phyloP scores from a whole-genome alignment of 2,888 invertebrate species.

The Orchesellides sinensis region DNA sequence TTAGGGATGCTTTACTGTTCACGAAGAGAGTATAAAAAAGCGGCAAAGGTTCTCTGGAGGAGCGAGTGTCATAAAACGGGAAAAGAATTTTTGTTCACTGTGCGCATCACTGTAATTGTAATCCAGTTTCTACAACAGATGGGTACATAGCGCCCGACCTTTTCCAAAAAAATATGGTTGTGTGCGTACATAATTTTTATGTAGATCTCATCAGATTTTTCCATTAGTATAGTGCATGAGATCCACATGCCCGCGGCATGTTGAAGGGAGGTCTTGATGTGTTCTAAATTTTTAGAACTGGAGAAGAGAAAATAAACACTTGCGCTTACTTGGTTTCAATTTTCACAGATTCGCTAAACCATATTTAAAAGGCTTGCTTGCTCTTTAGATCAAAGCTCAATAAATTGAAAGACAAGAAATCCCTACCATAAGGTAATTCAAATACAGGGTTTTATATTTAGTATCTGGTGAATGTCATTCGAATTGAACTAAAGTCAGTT shows the following conservation, averaged over 20 bases:
- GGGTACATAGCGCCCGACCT: conserved; percentile 52
- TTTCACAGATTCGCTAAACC: too few species aligned
- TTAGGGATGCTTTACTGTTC: conserved; percentile 40
- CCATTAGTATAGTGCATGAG: conserved; percentile 35
- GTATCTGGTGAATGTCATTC: too few species aligned
- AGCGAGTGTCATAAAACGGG: conserved; percentile 50
- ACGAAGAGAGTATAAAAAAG: conserved; percentile 9
- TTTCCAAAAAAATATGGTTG: conserved; percentile 55
- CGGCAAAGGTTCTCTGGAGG: background rate
- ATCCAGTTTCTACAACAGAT: conserved; percentile 53
- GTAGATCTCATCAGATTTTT: conserved; percentile 43
- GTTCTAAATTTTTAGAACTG: conserved; percentile 1
- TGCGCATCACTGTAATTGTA: background rate
- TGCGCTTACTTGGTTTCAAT: too few species aligned
- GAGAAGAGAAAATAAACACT: too few species aligned
- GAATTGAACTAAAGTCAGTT: too few species aligned
- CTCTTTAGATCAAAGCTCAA: too few species aligned
- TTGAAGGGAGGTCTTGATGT: conserved; percentile 51
- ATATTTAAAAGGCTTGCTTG: too few species aligned
- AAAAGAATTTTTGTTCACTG: conserved; percentile 33
- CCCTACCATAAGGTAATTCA: too few species aligned
- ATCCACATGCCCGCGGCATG: conserved; percentile 44
- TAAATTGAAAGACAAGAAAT: too few species aligned
- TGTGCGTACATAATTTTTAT: conserved; percentile 44
- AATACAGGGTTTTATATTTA: too few species aligned